Evolutionary conservation across 2,113 vertebrate species (phyloP).

Genomic region (Synodontis membranacea): DNA sequence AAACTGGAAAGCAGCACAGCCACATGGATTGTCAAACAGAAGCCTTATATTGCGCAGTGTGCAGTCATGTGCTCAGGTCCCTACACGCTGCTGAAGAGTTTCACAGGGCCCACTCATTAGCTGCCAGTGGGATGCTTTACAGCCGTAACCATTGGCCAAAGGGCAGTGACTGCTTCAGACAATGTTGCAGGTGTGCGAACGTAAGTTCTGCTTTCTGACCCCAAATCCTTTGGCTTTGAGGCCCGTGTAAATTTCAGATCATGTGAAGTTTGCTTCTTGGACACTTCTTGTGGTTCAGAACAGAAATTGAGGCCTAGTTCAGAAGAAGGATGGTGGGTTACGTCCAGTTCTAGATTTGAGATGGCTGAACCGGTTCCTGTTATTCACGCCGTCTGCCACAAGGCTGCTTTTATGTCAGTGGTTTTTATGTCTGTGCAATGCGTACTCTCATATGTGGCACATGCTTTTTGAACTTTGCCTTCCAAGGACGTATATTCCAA

Average conservation of each 20-base stretch:
- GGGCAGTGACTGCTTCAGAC: background rate
- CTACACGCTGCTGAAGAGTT: background rate
- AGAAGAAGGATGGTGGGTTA: background rate
- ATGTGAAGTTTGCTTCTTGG: background rate
- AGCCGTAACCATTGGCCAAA: background rate
- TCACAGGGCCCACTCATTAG: background rate
- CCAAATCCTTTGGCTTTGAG: background rate
- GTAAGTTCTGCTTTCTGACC: background rate
- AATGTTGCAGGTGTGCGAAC: background rate
- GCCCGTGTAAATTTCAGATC: background rate
- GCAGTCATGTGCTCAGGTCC: background rate
- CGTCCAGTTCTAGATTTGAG: background rate
- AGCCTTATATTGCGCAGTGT: background rate
- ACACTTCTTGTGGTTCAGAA: background rate
- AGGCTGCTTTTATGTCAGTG: too few species aligned
- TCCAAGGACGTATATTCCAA: background rate
- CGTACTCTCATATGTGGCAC: background rate
- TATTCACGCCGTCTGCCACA: background rate
- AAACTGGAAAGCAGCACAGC: background rate
- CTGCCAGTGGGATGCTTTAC: background rate
- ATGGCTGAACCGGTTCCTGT: background rate
- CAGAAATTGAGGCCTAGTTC: background rate
- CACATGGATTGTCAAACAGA: background rate
- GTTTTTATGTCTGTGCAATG: background rate
- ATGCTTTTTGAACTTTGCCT: background rate